Evolutionary conservation across 1,140 invertebrate genomes (phyloP), one percentile per base, ranked within the genome.

Genomic region (Penaeus vannamei): DNA sequence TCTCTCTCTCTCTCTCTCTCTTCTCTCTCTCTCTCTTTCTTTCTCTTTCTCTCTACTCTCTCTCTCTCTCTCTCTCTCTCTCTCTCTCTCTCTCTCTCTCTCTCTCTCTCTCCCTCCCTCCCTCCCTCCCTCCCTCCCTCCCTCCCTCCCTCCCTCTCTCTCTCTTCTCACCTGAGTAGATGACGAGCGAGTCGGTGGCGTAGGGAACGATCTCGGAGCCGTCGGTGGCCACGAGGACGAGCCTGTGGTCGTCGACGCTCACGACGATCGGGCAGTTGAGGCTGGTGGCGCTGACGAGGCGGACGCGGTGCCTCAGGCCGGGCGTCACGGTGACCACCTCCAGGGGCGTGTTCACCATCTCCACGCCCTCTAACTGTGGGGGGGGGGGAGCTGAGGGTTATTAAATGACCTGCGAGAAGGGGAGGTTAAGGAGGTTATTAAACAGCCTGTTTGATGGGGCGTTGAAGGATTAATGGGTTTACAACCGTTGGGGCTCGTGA

Each of bases 241-340:
- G 93, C 3, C 95, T 96, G 92, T 98, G 97, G 92, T 96, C 95
- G 90, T 98, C 97, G 22, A 98, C 94, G 0, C 96, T 97, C 77
- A 98, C 92, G 92, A 96, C 95, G 80, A 97, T 96, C 0, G 97
- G 97, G 92, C 97, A 98, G 92, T 98, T 97, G 1, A 97, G 93
- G 92, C 97, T 91, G 84, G 96, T 97, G 2, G 97, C 96, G 92
- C 97, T 98, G 80, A 98, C 96, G n/a, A 98, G 93, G 22, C 97
- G 94, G 91, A 98, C 97, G 87, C 97, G 94, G 92, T 98, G 97
- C 60, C 95, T 94, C 72, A 94, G 94, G 23, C 96, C 96, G 4
- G 62, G 62, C 29, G 83, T 69, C 62, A 84, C 83, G 17, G 17
- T 2, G 20, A 84, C 61, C 20, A 84, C 64, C 23, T 84, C 83